Base-by-base conservation (phyloP, 1,140 invertebrate genomes). In the Meloidogyne hapla region DNA sequence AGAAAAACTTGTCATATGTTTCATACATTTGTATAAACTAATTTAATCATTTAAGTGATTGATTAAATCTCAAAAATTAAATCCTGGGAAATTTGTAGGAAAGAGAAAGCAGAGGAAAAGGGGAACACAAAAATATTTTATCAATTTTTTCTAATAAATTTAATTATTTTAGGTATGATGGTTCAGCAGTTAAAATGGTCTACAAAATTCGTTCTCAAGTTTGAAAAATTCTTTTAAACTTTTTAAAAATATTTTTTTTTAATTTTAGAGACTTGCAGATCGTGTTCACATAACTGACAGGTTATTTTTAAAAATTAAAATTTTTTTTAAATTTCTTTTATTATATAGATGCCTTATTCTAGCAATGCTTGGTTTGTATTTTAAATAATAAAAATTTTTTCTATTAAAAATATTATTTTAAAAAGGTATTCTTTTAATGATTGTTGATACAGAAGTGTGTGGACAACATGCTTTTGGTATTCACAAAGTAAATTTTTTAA, bases 121-220 rank as follows among this genome's bases (percentile, higher is more conserved):
- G n/a, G n/a, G n/a, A n/a, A n/a, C n/a, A n/a, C n/a, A 56, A 71
- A 23, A 26, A 4, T 64, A 23, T 26, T 23, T 23, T 64, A 23
- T 64, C 62, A 4, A 64, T 4, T 26, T 64, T 4, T 64, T 23
- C 9, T 23, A 4, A 64, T 65, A 10, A 6, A 5, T 65, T n/a
- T n/a, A n/a, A 21, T 18, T 18, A n/a, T 66, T 83, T 45, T 74
- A 84, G 83, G 68, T 87, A 85, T 61, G 86, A 86, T 65, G 77
- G 76, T 13, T 80, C 71, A 23, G 77, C 76, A 9, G 84, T 86
- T n/a, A 87, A 87, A 72, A 83, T 87, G 80, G 78, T 86, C 15
- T 86, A 86, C 71, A 79, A 83, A 74, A 85, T 87, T 25, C 77
- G 86, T 23, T 84, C 84, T 12, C 71, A 73, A 40, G 71, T 64